Evolutionary conservation across 1,140 invertebrate species (phyloP), one percentile per base, ranked within the genome.

Genomic region (Orius insidiosus): DNA sequence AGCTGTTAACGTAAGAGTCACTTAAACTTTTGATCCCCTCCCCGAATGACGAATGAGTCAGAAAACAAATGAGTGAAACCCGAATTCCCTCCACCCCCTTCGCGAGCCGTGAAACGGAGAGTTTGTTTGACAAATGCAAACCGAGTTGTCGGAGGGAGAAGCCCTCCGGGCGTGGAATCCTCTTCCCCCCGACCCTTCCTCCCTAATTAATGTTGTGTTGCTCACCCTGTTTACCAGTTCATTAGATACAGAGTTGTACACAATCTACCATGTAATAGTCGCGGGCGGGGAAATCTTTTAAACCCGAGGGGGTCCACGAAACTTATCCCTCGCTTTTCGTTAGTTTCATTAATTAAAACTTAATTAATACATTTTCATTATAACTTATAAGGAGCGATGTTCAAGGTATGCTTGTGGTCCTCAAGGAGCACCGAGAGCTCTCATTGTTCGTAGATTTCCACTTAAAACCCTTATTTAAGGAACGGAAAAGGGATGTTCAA

Each of bases 181-280:
- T 3, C 24, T 24, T 24, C 24, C 24, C 24, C 24, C 24, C 24
- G 3, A 3, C 24, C 24, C 24, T 7, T 24, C 24, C 24, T 36
- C 38, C 13, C 38, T 40, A 40, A 40, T 40, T 40, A 40, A 40
- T 40, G 38, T 40, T 40, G 18, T 13, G 24, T 24, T 24, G 24
- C 24, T 24, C 24, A 15, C 38, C 38, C 13, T 18, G 38, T 40
- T 40, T 40, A 18, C 18, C 38, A 40, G 38, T 40, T 40, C 38
- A 40, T 40, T 40, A 40, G 38, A 40, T 40, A 18, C 38, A 40
- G 38, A 40, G 5, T 40, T 40, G 38, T 18, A 40, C 38, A 40
- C 38, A 40, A 40, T 40, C 38, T 40, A 40, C 13, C 38, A 40
- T 40, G 38, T 40, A 18, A 40, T 40, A 40, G 38, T 40, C 38